These are phyloP conservation scores for Epinotia brunnichana DNA, from an alignment of 2,888 invertebrate genomes.

Conservation along the genomic window DNA sequence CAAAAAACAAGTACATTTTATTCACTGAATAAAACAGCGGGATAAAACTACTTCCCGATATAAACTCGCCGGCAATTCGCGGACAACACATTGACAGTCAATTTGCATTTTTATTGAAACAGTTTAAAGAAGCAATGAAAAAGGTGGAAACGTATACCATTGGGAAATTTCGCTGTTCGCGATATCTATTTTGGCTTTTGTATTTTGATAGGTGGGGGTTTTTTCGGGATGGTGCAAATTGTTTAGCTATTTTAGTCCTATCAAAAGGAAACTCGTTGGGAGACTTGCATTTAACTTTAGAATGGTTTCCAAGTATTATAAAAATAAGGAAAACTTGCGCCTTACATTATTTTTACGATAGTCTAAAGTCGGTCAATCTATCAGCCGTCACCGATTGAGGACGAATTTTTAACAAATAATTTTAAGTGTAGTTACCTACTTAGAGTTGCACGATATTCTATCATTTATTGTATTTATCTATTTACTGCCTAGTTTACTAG, in stretches of 20 bases:
- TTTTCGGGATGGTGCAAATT: constrained; percentile 6
- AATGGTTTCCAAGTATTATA: background rate
- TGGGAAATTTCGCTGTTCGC: constrained; percentile 40
- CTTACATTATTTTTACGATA: no score
- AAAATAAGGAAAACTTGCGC: no score
- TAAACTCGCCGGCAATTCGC: constrained; percentile 71
- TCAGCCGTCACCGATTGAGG: no score
- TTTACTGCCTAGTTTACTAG: no score
- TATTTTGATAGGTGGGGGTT: constrained; percentile 19
- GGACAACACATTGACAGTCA: constrained; percentile 63
- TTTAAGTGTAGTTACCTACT: no score
- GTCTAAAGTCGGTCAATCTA: no score
- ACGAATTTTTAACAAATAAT: no score
- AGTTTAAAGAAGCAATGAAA: constrained; percentile 76
- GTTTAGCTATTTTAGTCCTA: constrained; percentile 1
- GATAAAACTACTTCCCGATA: constrained; percentile 62
- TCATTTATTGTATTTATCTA: no score
- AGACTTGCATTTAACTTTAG: background rate
- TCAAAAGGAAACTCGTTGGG: background rate
- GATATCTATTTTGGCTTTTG: constrained; percentile 35
- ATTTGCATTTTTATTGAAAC: constrained; percentile 81
- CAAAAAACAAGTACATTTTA: constrained; percentile 41
- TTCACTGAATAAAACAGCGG: constrained; percentile 46
- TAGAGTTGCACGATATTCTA: no score
- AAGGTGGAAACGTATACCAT: constrained; percentile 45